Conservation (phyloP, 1,140 invertebrate genomes). For the Drosophila azteca region DNA sequence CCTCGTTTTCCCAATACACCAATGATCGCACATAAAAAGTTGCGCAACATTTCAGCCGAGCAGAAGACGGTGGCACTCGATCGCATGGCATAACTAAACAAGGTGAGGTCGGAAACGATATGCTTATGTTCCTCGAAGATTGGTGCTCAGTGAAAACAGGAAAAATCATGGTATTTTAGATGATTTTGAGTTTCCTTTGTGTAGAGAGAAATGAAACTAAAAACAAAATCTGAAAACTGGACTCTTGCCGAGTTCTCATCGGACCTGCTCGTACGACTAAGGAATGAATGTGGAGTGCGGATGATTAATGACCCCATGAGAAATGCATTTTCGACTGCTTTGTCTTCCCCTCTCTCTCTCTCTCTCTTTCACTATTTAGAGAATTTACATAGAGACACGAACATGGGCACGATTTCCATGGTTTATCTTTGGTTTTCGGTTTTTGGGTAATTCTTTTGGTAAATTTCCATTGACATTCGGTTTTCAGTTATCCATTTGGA, state of each 20-base stretch:
- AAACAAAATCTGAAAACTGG: neutral
- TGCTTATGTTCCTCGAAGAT: too few relatives aligned
- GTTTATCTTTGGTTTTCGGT: constrained; percentile 10
- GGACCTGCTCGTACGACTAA: neutral
- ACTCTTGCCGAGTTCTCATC: constrained; percentile 3
- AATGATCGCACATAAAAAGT: too few relatives aligned
- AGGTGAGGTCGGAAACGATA: too few relatives aligned
- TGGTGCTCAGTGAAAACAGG: too few relatives aligned
- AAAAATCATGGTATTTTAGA: too few relatives aligned
- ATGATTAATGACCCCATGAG: constrained; percentile 4
- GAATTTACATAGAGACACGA: constrained; percentile 6
- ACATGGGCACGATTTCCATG: constrained; percentile 13
- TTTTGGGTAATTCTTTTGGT: constrained; percentile 45
- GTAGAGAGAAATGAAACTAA: too few relatives aligned
- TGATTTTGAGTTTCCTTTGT: too few relatives aligned
- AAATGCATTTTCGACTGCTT: constrained; percentile 3
- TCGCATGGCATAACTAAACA: too few relatives aligned
- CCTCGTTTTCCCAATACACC: too few relatives aligned
- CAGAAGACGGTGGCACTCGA: too few relatives aligned
- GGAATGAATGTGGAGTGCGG: too few relatives aligned
- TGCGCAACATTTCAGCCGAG: too few relatives aligned
- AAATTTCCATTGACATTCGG: constrained; percentile 49
- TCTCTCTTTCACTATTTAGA: neutral
- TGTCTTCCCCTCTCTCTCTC: neutral
- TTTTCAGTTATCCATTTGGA: neutral